These are phyloP conservation scores for Pyrgus malvae DNA, from an alignment of 2,888 invertebrate species.

Conservation along the genomic window DNA sequence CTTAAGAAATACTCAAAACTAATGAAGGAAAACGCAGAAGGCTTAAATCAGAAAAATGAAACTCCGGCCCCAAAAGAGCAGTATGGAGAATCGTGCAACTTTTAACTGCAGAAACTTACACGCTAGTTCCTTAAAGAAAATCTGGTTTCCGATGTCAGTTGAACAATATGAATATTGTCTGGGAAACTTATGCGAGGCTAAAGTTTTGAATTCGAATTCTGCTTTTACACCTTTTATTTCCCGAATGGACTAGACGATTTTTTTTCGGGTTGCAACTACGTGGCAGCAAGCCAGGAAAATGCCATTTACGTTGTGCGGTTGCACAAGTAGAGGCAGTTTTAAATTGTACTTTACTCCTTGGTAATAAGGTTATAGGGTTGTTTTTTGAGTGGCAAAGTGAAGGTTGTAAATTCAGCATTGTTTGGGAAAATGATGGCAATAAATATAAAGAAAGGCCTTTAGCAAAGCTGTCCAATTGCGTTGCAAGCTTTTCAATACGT, in stretches of 20 bases:
- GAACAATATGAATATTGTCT: slow-evolving; percentile 45
- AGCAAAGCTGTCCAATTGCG: slow-evolving; percentile 58
- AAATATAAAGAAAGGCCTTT: slow-evolving; percentile 66
- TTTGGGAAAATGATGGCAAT: slow-evolving; percentile 72
- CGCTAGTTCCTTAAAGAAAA: slow-evolving; percentile 21
- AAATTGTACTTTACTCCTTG: slow-evolving; percentile 41
- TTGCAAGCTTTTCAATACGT: slow-evolving; percentile 46
- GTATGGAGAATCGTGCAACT: slow-evolving; percentile 2
- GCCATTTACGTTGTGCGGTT: slow-evolving; percentile 38
- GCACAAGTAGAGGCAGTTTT: slow-evolving; percentile 20
- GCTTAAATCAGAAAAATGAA: neutral
- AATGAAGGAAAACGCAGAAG: no score
- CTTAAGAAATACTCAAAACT: no score
- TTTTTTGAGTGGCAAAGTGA: slow-evolving; percentile 34
- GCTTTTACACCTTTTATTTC: slow-evolving; percentile 64
- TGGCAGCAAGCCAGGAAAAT: slow-evolving; percentile 66
- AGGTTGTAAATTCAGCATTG: slow-evolving; percentile 54
- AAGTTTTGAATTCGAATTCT: slow-evolving; percentile 63
- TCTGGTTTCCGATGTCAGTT: slow-evolving; percentile 34
- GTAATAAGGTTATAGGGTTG: slow-evolving; percentile 35
- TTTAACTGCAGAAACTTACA: slow-evolving; percentile 16
- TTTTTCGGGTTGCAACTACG: slow-evolving; percentile 54
- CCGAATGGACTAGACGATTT: slow-evolving; percentile 51
- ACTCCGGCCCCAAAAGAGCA: neutral
- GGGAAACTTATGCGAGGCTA: slow-evolving; percentile 45